Percentiles rank a stretch among this genome's conserved stretches.
These are phyloP conservation scores for Anser brachyrhynchus DNA, from an alignment of 2,113 vertebrate species.

Conservation along the genomic window DNA sequence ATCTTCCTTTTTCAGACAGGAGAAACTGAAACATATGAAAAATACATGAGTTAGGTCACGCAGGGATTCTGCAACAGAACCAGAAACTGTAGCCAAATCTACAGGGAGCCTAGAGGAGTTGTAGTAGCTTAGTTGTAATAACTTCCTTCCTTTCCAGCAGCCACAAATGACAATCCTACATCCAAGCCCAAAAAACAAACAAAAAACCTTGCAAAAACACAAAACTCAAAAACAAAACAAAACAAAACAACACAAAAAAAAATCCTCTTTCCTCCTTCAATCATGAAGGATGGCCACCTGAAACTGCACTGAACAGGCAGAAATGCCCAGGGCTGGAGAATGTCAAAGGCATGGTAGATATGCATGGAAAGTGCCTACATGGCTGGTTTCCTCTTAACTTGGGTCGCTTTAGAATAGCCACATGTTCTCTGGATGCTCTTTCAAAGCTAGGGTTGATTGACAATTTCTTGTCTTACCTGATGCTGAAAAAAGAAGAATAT, in stretches of 20 bases:
- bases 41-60: background rate
- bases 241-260: background rate
- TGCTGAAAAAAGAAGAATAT: background rate
- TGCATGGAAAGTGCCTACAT: background rate
- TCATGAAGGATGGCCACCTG: background rate
- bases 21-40: background rate
- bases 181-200: background rate
- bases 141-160: background rate
- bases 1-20: background rate
- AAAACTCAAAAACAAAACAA: background rate
- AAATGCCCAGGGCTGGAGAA: background rate
- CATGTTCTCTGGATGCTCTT: background rate
- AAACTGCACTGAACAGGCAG: background rate
- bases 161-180: background rate
- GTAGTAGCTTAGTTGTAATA: background rate
- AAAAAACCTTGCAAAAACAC: background rate
- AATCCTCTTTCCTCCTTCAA: background rate
- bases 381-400: background rate
- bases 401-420: rapidly evolving
- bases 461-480: background rate
- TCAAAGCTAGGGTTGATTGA: background rate
- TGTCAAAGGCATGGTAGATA: background rate
- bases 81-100: conserved; percentile 13
- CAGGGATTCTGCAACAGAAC: background rate
- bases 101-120: conserved; percentile 11